Evolutionary conservation across 2,888 invertebrate genomes (phyloP), one percentile per base, ranked within the genome.

Genomic region (Eristalinus sepulchralis): DNA sequence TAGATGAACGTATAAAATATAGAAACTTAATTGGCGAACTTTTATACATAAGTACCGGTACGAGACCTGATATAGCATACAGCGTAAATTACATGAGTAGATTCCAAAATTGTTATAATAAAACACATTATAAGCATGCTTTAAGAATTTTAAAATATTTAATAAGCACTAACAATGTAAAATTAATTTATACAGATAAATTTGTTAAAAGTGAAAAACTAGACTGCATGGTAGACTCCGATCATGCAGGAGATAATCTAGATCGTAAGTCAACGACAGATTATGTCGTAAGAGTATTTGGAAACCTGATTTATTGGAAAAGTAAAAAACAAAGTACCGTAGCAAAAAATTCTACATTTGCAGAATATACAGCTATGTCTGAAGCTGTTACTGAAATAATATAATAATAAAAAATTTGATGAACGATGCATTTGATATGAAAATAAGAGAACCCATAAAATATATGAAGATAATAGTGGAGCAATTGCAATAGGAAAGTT

Each of bases 281-380:
- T 5, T 91, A 81, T 89, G 63, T 90, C 1, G 90, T 91, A 33
- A 89, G 90, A 90, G 78, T 91, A 4, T 91, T 85, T 89, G 89
- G 89, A 55, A 91, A 91, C 73, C 60, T 88, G 27, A 87, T 91
- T 62, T 89, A 78, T 88, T 91, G 90, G 90, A 91, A 91, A 89
- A 86, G 90, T 57, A 63, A 27, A 9, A 91, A 91, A 89, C 90
- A 91, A 89, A 89, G 67, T 39, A 85, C 20, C 70, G 90, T 91
- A 34, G 89, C 90, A 9, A 89, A 89, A 73, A 88, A 75, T 55
- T 90, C 89, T 9, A 89, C 89, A 31, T 89, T 87, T 71, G 90
- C 90, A 22, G 89, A 90, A 59, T 90, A 90, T 88, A 70, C 78
- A 75, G 90, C 89, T 10, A 64, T 90, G 68, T 89, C 89, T 17